phyloP scores from a whole-genome alignment of 2,888 invertebrate species.

The Clostera curtula region DNA sequence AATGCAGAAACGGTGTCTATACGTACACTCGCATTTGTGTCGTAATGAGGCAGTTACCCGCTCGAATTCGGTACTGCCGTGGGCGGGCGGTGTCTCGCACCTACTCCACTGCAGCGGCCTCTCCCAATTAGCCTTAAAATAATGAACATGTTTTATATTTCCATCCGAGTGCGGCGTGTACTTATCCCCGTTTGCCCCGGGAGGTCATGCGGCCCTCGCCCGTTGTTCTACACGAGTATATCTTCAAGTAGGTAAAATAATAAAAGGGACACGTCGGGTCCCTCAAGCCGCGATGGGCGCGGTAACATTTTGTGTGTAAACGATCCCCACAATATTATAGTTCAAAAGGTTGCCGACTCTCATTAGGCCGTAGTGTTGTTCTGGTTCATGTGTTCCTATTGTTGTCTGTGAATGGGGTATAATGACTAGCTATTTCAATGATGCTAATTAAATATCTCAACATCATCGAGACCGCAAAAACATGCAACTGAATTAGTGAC shows the following conservation, averaged over 20 bases:
- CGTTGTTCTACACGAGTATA: slow-evolving; percentile 45
- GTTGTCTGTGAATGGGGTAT: slow-evolving; percentile 15
- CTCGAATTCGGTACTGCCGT: slow-evolving; percentile 63
- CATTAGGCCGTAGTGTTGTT: slow-evolving; percentile 26
- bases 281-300: slow-evolving; percentile 26
- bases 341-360: slow-evolving; percentile 22
- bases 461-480: too few relatives aligned
- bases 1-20: slow-evolving; percentile 69
- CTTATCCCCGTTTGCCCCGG: slow-evolving; percentile 67
- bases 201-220: slow-evolving; percentile 63
- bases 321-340: slow-evolving; percentile 30
- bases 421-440: slow-evolving; percentile 2
- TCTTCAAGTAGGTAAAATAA: slow-evolving; percentile 45
- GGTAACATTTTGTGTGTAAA: slow-evolving; percentile 35
- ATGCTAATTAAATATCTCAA: slow-evolving; percentile 2
- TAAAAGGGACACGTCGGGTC: slow-evolving; percentile 44
- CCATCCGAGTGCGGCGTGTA: slow-evolving; percentile 67
- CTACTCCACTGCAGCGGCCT: slow-evolving; percentile 67
- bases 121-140: slow-evolving; percentile 74
- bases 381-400: slow-evolving; percentile 21
- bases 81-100: slow-evolving; percentile 62
- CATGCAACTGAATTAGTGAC: too few relatives aligned
- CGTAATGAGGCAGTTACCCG: slow-evolving; percentile 60
- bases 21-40: slow-evolving; percentile 46
- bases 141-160: slow-evolving; percentile 76